phyloP scores from a whole-genome alignment of 2,888 invertebrate genomes.

The Metopia argyrocephala region DNA sequence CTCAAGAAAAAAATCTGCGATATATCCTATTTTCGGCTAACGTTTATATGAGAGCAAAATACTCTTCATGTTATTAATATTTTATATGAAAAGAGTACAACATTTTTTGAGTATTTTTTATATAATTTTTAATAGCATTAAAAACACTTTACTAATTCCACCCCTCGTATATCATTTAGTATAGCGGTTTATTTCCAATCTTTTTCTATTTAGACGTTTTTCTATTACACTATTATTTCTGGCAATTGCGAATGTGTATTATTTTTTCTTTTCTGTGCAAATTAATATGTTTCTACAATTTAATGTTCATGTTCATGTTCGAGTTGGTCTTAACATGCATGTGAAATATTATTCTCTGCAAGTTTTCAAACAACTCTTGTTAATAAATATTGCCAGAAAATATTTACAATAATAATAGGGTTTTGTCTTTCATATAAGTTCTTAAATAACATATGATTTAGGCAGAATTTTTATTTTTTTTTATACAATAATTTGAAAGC shows the following conservation, averaged over 20 bases:
- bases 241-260: conserved; percentile 5
- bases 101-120: not conserved
- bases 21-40: too few species aligned
- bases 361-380: not conserved
- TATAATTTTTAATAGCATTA: too few species aligned
- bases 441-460: conserved; percentile 39
- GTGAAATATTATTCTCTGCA: too few species aligned
- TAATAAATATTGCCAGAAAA: not conserved
- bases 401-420: conserved; percentile 3
- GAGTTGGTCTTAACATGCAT: not conserved
- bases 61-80: too few species aligned
- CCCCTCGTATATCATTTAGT: conserved; percentile 24
- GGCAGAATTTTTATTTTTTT: too few species aligned
- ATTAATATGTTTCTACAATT: conserved; percentile 33
- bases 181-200: conserved; percentile 58
- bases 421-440: conserved; percentile 7
- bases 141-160: not conserved
- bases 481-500: too few species aligned
- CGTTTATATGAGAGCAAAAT: too few species aligned
- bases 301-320: not conserved
- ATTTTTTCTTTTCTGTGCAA: conserved; percentile 41
- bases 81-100: not conserved
- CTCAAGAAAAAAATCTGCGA: too few species aligned
- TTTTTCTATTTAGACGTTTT: conserved; percentile 3
- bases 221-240: conserved; percentile 21